A percentile compares a stretch with the other conserved stretches of the same genome.
Conservation (phyloP, 2,797 vertebrate genomes). For the Myotis myotis region DNA sequence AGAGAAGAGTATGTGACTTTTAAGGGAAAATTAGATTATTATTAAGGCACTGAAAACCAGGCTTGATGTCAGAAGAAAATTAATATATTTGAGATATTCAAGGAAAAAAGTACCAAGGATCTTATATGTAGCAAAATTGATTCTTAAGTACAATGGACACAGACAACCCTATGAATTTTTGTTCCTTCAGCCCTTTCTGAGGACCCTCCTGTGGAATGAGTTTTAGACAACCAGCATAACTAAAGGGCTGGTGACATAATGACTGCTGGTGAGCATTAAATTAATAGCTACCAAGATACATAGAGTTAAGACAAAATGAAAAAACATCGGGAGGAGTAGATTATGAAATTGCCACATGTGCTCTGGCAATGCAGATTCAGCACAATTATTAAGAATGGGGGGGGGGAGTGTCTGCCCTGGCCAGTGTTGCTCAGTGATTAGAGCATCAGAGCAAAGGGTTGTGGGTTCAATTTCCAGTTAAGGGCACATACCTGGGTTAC, state of each 20-base stretch:
- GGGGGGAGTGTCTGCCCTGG: background rate
- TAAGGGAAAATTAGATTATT: slow-evolving; percentile 36
- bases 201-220: background rate
- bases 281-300: background rate
- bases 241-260: background rate
- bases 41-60: background rate
- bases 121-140: slow-evolving; percentile 27
- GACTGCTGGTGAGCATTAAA: background rate
- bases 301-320: background rate
- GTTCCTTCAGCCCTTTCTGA: background rate
- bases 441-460: too few species aligned
- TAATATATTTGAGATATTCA: slow-evolving; percentile 26
- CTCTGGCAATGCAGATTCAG: background rate
- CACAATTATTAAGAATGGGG: background rate
- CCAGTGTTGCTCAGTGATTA: background rate
- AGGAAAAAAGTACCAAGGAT: background rate
- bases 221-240: slow-evolving; percentile 21
- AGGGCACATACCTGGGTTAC: too few species aligned
- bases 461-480: too few species aligned
- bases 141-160: slow-evolving; percentile 29
- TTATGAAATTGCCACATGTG: background rate
- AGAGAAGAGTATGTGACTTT: background rate
- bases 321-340: background rate
- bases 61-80: slow-evolving; percentile 21
- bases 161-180: slow-evolving; percentile 19